Percentiles rank a stretch among this genome's conserved stretches.
Conservation (phyloP, 2,113 vertebrate species). For the Mandrillus leucophaeus region DNA sequence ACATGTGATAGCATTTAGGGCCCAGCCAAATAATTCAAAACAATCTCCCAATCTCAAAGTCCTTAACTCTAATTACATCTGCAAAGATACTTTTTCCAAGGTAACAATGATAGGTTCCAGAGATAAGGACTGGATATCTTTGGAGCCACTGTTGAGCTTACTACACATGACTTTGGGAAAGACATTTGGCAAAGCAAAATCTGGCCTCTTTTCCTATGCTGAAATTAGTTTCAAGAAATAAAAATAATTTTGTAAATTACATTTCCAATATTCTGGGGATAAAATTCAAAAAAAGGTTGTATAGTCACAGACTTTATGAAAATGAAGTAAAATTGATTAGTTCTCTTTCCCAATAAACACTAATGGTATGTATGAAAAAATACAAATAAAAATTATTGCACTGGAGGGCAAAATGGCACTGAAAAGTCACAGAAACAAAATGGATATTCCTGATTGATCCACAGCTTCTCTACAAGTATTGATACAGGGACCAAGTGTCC, state of each 20-base stretch:
- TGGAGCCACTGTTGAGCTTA: background rate
- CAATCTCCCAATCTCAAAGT: background rate
- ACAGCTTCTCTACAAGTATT: too few species aligned
- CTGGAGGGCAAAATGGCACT: background rate
- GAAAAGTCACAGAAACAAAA: background rate
- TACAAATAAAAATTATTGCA: conserved; percentile 15
- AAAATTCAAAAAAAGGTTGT: background rate
- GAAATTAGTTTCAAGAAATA: background rate
- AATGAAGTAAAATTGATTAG: background rate
- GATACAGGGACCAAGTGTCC: too few species aligned
- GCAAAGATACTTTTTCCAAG: background rate
- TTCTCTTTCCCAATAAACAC: background rate
- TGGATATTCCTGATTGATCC: too few species aligned
- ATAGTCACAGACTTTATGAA: background rate
- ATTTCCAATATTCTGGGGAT: background rate
- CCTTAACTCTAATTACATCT: background rate
- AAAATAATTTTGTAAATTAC: background rate
- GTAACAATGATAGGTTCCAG: background rate
- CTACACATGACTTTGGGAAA: background rate
- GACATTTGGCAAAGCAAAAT: background rate
- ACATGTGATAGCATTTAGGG: background rate
- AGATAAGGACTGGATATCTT: background rate
- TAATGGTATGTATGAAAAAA: background rate
- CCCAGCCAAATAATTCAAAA: background rate
- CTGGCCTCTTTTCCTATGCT: background rate